These are phyloP conservation scores for Drosophila baimaii DNA, from an alignment of 1,140 invertebrate species.

Conservation along the genomic window DNA sequence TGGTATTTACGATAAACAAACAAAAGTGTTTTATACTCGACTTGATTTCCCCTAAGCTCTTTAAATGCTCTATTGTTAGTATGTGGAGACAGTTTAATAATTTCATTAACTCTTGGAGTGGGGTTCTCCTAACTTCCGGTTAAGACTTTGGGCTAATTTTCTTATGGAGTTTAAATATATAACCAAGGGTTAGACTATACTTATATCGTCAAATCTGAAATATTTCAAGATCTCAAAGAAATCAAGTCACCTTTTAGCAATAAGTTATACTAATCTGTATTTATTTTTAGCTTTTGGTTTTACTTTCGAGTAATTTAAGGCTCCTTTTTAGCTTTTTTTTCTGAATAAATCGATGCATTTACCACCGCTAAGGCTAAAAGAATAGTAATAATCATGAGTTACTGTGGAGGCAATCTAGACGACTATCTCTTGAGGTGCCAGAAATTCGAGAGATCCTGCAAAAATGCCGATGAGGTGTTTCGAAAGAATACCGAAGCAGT, in stretches of 20 bases:
- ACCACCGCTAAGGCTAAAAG: neutral
- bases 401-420: neutral
- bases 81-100: slow-evolving; percentile 1
- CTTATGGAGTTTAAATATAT: too few relatives aligned
- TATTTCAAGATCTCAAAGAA: neutral
- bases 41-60: slow-evolving; percentile 20
- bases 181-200: too few relatives aligned
- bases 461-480: neutral
- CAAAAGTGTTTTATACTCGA: slow-evolving; percentile 5
- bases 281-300: slow-evolving; percentile 6
- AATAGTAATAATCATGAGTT: neutral
- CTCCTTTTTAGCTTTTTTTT: neutral
- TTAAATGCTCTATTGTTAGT: neutral
- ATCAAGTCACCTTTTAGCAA: neutral
- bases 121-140: too few relatives aligned
- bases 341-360: slow-evolving; percentile 10
- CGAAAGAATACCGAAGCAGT: neutral
- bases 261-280: neutral
- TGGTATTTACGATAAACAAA: slow-evolving; percentile 49
- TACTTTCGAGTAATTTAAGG: neutral
- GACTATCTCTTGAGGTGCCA: neutral
- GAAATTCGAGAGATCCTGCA: neutral
- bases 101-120: neutral
- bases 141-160: too few relatives aligned
- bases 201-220: too few relatives aligned